phyloP scores from a whole-genome alignment of 1,140 invertebrate genomes.

The Hyphantria cunea region DNA sequence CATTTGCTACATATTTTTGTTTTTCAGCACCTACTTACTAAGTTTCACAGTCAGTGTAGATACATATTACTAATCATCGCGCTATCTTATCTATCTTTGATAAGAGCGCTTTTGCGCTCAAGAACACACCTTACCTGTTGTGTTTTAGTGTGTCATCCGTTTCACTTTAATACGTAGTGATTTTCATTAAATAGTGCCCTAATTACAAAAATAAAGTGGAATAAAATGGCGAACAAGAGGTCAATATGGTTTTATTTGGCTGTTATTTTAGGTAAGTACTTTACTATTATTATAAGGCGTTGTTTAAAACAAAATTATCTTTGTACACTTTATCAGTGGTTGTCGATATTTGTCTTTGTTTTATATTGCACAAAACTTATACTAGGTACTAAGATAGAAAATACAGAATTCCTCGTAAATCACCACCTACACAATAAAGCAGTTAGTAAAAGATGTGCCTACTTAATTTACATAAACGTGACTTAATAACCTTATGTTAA shows the following conservation, averaged over 20 bases:
- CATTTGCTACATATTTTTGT: slow-evolving; percentile 14
- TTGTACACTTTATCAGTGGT: background rate
- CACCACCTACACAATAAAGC: no score
- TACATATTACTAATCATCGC: slow-evolving; percentile 52
- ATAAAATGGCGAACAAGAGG: slow-evolving; percentile 65
- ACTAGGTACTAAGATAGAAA: no score
- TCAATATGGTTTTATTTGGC: slow-evolving; percentile 73
- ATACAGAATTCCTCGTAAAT: no score
- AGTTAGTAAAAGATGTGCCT: no score
- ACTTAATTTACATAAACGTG: no score
- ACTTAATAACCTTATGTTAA: no score
- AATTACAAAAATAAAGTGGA: slow-evolving; percentile 21
- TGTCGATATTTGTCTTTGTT: background rate
- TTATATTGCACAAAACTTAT: no score
- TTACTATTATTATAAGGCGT: background rate
- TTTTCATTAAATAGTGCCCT: slow-evolving; percentile 25
- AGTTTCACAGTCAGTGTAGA: background rate
- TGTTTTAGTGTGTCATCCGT: slow-evolving; percentile 36
- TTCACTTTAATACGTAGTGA: slow-evolving; percentile 30
- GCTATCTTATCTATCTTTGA: slow-evolving; percentile 66
- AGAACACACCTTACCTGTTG: slow-evolving; percentile 46
- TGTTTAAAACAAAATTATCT: background rate
- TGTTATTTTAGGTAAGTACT: slow-evolving; percentile 69
- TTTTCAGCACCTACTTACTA: background rate
- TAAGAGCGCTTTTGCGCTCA: slow-evolving; percentile 45